Conservation (phyloP, 2,888 invertebrate species). For the Ormia ochracea region DNA sequence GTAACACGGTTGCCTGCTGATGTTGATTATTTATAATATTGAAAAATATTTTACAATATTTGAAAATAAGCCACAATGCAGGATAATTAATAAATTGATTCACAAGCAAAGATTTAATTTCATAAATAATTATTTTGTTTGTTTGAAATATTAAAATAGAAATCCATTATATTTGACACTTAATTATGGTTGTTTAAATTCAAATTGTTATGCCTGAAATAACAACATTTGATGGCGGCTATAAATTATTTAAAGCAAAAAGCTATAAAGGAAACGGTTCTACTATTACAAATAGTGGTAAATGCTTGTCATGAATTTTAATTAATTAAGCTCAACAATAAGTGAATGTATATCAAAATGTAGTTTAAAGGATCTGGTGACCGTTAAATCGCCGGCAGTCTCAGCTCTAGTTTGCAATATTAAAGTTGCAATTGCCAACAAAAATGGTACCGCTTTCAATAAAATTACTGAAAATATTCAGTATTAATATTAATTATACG, state of each 20-base stretch:
- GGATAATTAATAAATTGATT: conserved; percentile 8
- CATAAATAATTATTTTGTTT: conserved; percentile 10
- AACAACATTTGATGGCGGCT: background rate
- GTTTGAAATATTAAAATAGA: background rate
- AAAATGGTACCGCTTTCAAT: no score
- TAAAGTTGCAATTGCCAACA: no score
- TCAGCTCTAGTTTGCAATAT: no score
- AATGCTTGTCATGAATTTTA: no score
- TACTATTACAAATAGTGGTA: no score
- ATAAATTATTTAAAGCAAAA: background rate
- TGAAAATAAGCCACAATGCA: conserved; percentile 17
- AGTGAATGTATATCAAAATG: no score
- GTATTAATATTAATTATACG: no score
- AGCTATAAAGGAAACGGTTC: background rate
- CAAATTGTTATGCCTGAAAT: background rate
- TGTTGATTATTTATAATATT: conserved; percentile 15
- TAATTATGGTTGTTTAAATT: conserved; percentile 42
- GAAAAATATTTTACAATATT: background rate
- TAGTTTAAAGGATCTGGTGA: no score
- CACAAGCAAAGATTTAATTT: background rate
- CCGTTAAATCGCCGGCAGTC: no score
- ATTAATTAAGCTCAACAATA: no score
- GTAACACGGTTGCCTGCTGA: background rate
- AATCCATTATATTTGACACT: conserved; percentile 13
- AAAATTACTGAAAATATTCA: no score